Evolutionary conservation across 2,113 vertebrate species (phyloP).

Genomic region (Melanostigma gelatinosum): DNA sequence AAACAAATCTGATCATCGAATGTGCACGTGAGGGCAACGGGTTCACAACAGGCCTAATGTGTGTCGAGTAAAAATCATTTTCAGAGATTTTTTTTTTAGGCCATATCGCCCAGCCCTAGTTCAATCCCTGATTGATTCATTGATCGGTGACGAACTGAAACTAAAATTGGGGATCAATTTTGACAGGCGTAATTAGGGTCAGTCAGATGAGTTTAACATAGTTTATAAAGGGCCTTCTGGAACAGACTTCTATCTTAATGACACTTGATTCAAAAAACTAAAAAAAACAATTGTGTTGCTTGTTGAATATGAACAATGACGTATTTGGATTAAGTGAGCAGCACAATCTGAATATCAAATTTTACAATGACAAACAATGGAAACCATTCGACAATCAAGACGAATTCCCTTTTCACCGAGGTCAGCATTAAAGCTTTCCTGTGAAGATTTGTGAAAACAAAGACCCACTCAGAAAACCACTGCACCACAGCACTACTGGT

Average conservation of each 20-base stretch:
- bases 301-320: not conserved
- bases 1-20: conserved; percentile 37
- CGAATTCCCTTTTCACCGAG: not conserved
- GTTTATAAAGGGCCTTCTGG: not conserved
- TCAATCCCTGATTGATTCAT: conserved; percentile 17
- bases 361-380: not conserved
- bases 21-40: not conserved
- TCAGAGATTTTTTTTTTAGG: too few species aligned
- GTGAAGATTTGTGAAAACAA: not conserved
- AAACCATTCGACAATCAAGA: not conserved
- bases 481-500: not conserved
- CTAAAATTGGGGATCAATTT: conserved; percentile 12
- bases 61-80: conserved; percentile 59
- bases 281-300: not conserved
- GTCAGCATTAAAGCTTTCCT: not conserved
- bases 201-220: not conserved
- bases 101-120: too few species aligned
- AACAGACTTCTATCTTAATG: not conserved
- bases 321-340: not conserved
- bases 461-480: not conserved
- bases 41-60: conserved; percentile 36
- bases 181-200: not conserved
- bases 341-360: not conserved
- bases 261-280: not conserved
- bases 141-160: not conserved